Evolutionary conservation across 2,888 invertebrate genomes (phyloP).

Genomic region (Acanthacorydalis orientalis): DNA sequence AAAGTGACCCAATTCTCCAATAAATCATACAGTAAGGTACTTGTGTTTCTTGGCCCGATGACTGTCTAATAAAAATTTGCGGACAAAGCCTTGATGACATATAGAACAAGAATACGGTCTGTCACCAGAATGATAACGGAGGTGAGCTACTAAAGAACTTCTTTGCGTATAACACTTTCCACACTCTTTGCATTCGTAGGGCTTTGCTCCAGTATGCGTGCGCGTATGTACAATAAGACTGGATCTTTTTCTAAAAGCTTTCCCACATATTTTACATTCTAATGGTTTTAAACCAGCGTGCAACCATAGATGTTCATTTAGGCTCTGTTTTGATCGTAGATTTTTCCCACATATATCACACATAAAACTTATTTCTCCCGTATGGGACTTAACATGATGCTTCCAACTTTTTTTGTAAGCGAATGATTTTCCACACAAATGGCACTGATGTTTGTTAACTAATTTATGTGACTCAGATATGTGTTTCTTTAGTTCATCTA

Average conservation of each 20-base stretch:
- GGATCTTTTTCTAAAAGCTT: slow-evolving; percentile 21
- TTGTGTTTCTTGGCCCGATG: slow-evolving; percentile 20
- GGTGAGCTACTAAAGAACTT: slow-evolving; percentile 30
- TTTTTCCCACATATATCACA: slow-evolving; percentile 8
- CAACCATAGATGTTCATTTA: neutral
- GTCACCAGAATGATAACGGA: slow-evolving; percentile 35
- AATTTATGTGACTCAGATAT: slow-evolving; percentile 32
- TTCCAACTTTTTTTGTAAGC: slow-evolving; percentile 8
- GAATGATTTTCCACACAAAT: slow-evolving; percentile 18
- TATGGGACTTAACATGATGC: slow-evolving; percentile 3
- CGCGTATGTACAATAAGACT: slow-evolving; percentile 31
- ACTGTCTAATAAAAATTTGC: slow-evolving; percentile 33
- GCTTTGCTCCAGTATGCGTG: slow-evolving; percentile 32
- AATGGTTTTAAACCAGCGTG: slow-evolving; percentile 3
- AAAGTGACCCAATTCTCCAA: neutral
- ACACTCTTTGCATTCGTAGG: slow-evolving; percentile 34
- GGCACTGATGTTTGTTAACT: slow-evolving; percentile 21
- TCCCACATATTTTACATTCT: slow-evolving; percentile 11
- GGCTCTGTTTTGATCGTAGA: slow-evolving; percentile 4
- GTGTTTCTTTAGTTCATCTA: slow-evolving; percentile 4
- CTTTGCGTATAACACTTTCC: slow-evolving; percentile 35
- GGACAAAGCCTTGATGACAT: slow-evolving; percentile 38
- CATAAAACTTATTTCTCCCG: slow-evolving; percentile 2
- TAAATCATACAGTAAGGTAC: neutral
- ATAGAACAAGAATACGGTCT: slow-evolving; percentile 33